Evolutionary conservation across 1,140 invertebrate genomes (phyloP), one percentile per base, ranked within the genome.

Genomic region (Eupristina koningsbergeri): DNA sequence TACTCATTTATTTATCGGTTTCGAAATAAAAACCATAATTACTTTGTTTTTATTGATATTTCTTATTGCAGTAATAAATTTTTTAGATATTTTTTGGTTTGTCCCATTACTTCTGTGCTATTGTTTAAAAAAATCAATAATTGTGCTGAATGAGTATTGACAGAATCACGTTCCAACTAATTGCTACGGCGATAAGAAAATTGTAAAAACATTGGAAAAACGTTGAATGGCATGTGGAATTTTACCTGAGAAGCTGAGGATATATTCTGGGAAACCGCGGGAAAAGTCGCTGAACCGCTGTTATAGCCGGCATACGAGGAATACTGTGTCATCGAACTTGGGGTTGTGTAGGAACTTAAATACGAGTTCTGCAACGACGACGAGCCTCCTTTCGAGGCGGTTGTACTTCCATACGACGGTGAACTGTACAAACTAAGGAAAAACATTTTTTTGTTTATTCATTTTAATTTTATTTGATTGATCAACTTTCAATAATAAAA

Each of bases 261-360:
- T 90, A 95, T 95, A 80, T 94, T 93, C 90, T 96, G 95, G 64
- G 94, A 91, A 86, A 94, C 93, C 11, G 92, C 87, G 1, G 92
- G 94, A 87, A 89, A 94, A 84, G 88, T 94, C 84, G 90, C 93
- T 9, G 91, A 88, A 13, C 91, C 88, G 74, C 90, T 93, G 81
- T 92, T 95, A 86, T 95, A 96, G 0, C 94, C 92, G 2, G 90
- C 86, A 85, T 95, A 95, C 9, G 94, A 93, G 6, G 93, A 91
- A 88, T 94, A 94, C 87, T 94, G 93, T 29, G 88, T 90, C 91
- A 92, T 91, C 73, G 91, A 89, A 85, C 86, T 89, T 45, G 90
- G 88, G 47, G 90, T 89, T 63, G 90, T 92, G 82, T 92, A 92
- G 41, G 92, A 88, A 90, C 87, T 92, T 89, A 89, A 88, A 84